These are phyloP conservation scores for Cetonia aurata DNA, from an alignment of 2,888 invertebrate genomes.

Conservation along the genomic window DNA sequence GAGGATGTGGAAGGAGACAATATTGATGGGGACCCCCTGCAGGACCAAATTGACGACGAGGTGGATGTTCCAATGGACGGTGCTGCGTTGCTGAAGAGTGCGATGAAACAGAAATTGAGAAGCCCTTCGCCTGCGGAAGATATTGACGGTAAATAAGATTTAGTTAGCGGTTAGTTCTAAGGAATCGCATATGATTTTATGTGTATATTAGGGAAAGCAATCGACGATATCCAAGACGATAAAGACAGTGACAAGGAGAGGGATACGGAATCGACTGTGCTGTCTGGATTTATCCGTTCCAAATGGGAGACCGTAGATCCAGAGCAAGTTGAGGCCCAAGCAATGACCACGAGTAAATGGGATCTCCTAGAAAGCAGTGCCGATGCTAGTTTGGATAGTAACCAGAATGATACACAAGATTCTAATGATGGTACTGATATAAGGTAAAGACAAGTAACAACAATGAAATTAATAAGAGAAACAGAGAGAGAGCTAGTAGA, in stretches of 20 bases:
- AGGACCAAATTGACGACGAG: conserved; percentile 69
- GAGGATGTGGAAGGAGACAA: conserved; percentile 68
- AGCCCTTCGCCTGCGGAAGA: conserved; percentile 60
- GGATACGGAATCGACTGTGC: conserved; percentile 60
- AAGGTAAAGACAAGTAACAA: conserved; percentile 55
- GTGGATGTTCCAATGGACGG: conserved; percentile 82
- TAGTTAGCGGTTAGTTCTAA: conserved; percentile 10
- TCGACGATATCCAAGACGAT: conserved; percentile 54
- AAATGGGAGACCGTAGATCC: conserved; percentile 98
- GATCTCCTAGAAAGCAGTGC: conserved; percentile 76
- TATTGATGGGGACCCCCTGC: conserved; percentile 77
- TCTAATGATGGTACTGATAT: conserved; percentile 64
- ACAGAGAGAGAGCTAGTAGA: conserved; percentile 1
- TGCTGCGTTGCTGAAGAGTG: conserved; percentile 82
- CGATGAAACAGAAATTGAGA: conserved; percentile 69
- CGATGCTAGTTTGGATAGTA: conserved; percentile 64
- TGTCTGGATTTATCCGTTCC: conserved; percentile 87
- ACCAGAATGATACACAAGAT: conserved; percentile 62
- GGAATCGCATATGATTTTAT: not conserved
- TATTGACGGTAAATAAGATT: conserved; percentile 72
- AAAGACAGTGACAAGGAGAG: conserved; percentile 58
- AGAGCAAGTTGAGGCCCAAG: conserved; percentile 82
- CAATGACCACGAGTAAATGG: conserved; percentile 92
- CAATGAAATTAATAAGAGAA: conserved; percentile 17
- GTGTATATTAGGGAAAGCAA: conserved; percentile 57